Conservation (phyloP, 1,140 invertebrate species). For the Cherax quadricarinatus region DNA sequence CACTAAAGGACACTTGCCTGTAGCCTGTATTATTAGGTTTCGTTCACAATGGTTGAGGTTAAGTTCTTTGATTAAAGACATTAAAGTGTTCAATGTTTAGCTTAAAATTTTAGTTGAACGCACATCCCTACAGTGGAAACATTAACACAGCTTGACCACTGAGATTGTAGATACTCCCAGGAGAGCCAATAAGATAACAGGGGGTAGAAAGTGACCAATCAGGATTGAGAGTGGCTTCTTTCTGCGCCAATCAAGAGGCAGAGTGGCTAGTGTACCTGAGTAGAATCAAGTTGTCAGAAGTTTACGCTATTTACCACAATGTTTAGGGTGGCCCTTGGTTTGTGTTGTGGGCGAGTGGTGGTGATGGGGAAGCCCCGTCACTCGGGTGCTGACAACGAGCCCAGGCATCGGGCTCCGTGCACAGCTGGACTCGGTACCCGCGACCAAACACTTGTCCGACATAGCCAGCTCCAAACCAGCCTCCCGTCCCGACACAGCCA, state of each 20-base stretch:
- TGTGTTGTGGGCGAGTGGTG: conserved; percentile 11
- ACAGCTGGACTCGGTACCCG: conserved; percentile 21
- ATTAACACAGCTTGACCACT: conserved; percentile 3
- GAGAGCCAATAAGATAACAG: conserved; percentile 24
- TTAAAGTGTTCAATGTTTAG: neutral
- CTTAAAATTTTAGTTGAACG: conserved; percentile 18
- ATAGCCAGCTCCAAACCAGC: neutral
- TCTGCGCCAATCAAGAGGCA: conserved; percentile 19
- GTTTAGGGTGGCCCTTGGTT: conserved; percentile 24
- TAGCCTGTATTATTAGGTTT: neutral
- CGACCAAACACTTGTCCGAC: neutral
- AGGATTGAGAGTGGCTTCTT: neutral
- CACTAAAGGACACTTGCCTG: neutral
- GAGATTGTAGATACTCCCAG: neutral
- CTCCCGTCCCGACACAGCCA: neutral
- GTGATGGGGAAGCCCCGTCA: conserved; percentile 46
- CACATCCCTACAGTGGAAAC: neutral
- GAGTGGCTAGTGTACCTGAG: conserved; percentile 18
- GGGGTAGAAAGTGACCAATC: conserved; percentile 42
- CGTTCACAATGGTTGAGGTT: neutral
- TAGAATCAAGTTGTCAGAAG: neutral
- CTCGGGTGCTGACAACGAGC: conserved; percentile 39
- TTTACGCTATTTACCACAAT: neutral
- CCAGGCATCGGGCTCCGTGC: neutral
- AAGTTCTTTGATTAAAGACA: neutral